Evolutionary conservation across 2,797 vertebrate genomes (phyloP).

Genomic region (Clarias pachynema): DNA sequence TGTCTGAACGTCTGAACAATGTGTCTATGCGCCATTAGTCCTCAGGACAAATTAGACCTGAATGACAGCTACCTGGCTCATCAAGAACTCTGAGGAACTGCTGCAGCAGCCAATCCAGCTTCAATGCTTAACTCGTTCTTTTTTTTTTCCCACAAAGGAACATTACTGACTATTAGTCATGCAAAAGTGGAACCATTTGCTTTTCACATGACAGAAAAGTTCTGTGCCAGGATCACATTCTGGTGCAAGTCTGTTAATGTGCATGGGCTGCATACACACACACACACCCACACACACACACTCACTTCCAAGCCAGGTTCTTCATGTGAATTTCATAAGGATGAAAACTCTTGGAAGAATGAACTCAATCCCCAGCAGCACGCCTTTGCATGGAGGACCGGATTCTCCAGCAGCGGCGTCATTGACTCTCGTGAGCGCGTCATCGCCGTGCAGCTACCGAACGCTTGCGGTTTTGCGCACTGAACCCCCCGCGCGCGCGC

Average conservation of each 20-base stretch:
- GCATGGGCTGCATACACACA: background rate
- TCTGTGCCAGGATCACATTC: constrained; percentile 14
- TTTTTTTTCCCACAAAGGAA: constrained; percentile 52
- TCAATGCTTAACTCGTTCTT: constrained; percentile 34
- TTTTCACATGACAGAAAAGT: constrained; percentile 28
- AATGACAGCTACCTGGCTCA: constrained; percentile 48
- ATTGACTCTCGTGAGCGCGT: background rate
- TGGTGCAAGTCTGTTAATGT: background rate
- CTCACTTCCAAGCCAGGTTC: constrained; percentile 16
- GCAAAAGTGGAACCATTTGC: constrained; percentile 42
- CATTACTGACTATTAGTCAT: constrained; percentile 54
- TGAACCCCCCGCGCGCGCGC: background rate
- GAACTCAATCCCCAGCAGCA: constrained; percentile 1
- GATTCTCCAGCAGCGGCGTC: constrained; percentile 27
- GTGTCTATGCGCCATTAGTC: constrained; percentile 30
- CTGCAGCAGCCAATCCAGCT: background rate
- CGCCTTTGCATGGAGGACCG: background rate
- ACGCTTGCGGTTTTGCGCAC: constrained; percentile 26
- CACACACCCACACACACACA: background rate
- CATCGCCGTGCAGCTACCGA: constrained; percentile 30
- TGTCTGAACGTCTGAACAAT: background rate
- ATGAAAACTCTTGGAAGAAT: constrained; percentile 13
- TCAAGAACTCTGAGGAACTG: constrained; percentile 5
- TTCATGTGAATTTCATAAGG: constrained; percentile 25
- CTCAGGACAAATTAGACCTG: constrained; percentile 48